Conservation (phyloP, 2,888 invertebrate species). For the Bugulina stolonifera region DNA sequence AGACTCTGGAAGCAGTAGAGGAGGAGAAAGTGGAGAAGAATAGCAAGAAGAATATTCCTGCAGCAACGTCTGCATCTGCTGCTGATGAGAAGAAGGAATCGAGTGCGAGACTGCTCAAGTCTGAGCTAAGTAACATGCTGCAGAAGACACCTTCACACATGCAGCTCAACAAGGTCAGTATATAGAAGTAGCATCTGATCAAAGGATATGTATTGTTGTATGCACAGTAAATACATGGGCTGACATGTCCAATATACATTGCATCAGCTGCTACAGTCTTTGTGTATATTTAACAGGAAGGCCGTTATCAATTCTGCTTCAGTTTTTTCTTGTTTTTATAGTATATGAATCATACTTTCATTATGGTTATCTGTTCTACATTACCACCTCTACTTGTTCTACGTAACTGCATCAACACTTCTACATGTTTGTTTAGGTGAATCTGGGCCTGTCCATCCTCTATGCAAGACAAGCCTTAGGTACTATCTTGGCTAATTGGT, state of each 20-base stretch:
- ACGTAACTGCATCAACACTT: too few species aligned
- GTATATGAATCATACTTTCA: too few species aligned
- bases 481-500: constrained; percentile 48
- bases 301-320: too few species aligned
- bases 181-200: too few species aligned
- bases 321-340: too few species aligned
- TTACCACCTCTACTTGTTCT: too few species aligned
- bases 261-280: too few species aligned
- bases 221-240: too few species aligned
- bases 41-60: background rate
- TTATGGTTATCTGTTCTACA: too few species aligned
- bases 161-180: background rate
- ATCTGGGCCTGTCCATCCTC: constrained; percentile 42
- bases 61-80: background rate
- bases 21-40: constrained; percentile 15
- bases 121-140: constrained; percentile 35
- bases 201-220: too few species aligned
- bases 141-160: constrained; percentile 7
- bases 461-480: constrained; percentile 46
- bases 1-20: constrained; percentile 1
- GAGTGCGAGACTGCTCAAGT: constrained; percentile 43
- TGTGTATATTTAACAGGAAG: too few species aligned
- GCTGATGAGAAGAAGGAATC: constrained; percentile 35
- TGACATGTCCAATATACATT: too few species aligned
- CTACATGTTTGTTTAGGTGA: constrained; percentile 20